Evolutionary conservation across 2,113 vertebrate genomes (phyloP), one percentile per base, ranked within the genome.

Genomic region (Columba janthina): DNA sequence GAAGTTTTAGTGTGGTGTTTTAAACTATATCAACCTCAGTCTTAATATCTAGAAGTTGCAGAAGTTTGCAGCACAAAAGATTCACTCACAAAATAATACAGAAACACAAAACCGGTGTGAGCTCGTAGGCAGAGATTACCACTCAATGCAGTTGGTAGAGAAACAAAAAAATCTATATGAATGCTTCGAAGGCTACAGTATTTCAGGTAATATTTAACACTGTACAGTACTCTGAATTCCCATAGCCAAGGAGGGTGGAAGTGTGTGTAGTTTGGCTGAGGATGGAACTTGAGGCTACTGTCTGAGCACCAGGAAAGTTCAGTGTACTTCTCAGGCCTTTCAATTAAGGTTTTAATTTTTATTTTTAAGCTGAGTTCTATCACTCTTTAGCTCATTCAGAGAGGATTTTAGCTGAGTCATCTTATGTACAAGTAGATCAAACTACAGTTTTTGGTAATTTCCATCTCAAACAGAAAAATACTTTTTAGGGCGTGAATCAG

Each of bases 51-150:
- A 61, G 36, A 72, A 69, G 34, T 48, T 85, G 50, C 16, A 53
- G 31, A 70, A 76, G n/a, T 88, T 79, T 74, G n/a, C 65, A 70
- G 32, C 36, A n/a, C 34, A 31, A 19, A 71, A 38, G 6, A 40
- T 74, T 65, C 8, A 4, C 19, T 50, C 36, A 31, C 34, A 31
- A 54, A 77, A 54, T 58, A 79, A 50, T 13, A 40, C 20, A 62
- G 66, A 69, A 84, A 53, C 14, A 28, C 31, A 13, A 11, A 84
- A 51, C 10, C 60, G 54, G 10, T 0, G 0, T 64, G 65, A 58
- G 24, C n/a, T 53, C 0, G 0, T 31, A 15, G 26, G 10, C 60
- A 64, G 70, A 61, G 32, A 18, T 46, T 53, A 40, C 28, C 19
- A 4, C 32, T 53, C 48, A 67, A 53, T 51, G 64, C 60, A 40